These are phyloP conservation scores for Myripristis jacobus DNA, from an alignment of 2,797 vertebrate species.

Conservation along the genomic window DNA sequence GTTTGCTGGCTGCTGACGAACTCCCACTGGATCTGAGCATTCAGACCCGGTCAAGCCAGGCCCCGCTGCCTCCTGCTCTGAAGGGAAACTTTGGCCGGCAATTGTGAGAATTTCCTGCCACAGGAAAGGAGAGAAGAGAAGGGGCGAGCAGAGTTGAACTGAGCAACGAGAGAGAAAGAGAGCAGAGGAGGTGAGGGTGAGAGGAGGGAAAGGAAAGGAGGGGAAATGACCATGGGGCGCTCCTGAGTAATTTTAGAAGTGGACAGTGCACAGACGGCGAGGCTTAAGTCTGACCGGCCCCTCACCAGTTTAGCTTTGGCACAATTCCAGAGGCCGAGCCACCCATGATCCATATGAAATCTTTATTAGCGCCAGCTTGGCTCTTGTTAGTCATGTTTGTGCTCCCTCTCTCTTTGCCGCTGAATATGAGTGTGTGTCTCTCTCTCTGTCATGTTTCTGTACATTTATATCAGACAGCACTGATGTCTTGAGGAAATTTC, in stretches of 20 bases:
- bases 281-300: slow-evolving; percentile 29
- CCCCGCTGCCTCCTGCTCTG: slow-evolving; percentile 69
- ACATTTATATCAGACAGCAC: slow-evolving; percentile 32
- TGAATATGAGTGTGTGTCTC: slow-evolving; percentile 30
- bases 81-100: slow-evolving; percentile 76
- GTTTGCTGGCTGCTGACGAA: slow-evolving; percentile 71
- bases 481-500: slow-evolving; percentile 1
- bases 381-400: slow-evolving; percentile 48
- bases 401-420: slow-evolving; percentile 33
- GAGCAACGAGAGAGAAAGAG: slow-evolving; percentile 34
- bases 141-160: slow-evolving; percentile 62
- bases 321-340: slow-evolving; percentile 50
- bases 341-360: slow-evolving; percentile 57
- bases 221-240: slow-evolving; percentile 33
- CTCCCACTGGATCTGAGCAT: slow-evolving; percentile 73
- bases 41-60: slow-evolving; percentile 68
- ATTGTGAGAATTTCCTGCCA: slow-evolving; percentile 88
- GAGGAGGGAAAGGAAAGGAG: slow-evolving; percentile 50
- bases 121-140: slow-evolving; percentile 82
- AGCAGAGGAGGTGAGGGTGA: slow-evolving; percentile 51
- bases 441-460: slow-evolving; percentile 31
- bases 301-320: slow-evolving; percentile 53
- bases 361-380: slow-evolving; percentile 48
- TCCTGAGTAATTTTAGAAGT: slow-evolving; percentile 75
- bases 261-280: slow-evolving; percentile 21